These are phyloP conservation scores for Thunnus maccoyii DNA, from an alignment of 2,113 vertebrate species.

Conservation along the genomic window DNA sequence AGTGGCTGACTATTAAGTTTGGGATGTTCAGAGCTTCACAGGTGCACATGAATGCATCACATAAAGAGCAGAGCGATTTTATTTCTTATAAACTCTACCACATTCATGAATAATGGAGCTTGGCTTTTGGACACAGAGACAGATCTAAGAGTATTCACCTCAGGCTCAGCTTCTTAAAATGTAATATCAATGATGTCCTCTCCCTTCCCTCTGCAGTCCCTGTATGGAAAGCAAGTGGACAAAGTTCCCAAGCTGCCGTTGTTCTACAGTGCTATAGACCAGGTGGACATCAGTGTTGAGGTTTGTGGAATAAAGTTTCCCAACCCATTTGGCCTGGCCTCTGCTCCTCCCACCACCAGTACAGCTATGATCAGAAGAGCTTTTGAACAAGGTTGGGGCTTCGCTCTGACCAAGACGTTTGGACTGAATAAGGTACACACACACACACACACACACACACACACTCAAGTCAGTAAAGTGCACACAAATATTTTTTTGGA, in stretches of 20 bases:
- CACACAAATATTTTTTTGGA: not conserved
- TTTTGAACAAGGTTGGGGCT: constrained; percentile 94
- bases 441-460: not conserved
- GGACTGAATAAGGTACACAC: constrained; percentile 90
- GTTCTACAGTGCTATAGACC: constrained; percentile 91
- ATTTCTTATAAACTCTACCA: not conserved
- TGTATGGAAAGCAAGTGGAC: constrained; percentile 82
- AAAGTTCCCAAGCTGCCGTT: constrained; percentile 86
- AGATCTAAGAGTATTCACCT: not conserved
- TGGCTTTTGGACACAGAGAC: not conserved
- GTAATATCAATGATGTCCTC: not conserved
- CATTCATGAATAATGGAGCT: not conserved
- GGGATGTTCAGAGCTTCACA: too few relatives aligned
- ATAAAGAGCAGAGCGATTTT: too few relatives aligned
- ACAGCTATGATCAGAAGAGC: constrained; percentile 94
- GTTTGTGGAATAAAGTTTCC: constrained; percentile 90
- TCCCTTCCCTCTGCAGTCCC: constrained; percentile 78
- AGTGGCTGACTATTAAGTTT: too few relatives aligned
- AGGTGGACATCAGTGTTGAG: constrained; percentile 92
- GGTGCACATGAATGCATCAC: too few relatives aligned
- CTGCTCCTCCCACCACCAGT: constrained; percentile 92
- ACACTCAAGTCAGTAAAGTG: not conserved
- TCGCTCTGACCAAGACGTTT: constrained; percentile 95
- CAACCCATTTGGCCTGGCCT: constrained; percentile 95
- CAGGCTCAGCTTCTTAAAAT: not conserved